Base-by-base conservation (phyloP, 2,888 invertebrate genomes). In the Ditula angustiorana region DNA sequence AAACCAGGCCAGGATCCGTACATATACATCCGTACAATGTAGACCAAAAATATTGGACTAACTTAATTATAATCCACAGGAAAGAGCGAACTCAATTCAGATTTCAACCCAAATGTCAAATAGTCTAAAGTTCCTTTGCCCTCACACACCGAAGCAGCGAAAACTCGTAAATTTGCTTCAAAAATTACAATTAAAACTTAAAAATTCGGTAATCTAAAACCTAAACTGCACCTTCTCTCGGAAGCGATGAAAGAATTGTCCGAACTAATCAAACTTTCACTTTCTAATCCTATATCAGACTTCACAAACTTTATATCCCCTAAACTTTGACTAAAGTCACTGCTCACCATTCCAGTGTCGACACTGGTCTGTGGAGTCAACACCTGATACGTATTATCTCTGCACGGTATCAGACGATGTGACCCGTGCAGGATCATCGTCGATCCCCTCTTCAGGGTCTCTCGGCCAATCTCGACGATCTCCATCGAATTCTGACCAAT, bases 381-480 rank as follows among this genome's bases (percentile, higher is more conserved):
- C 0, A 85, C 82, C 19, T 84, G 80, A 41, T 92, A 92, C 0
- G 94, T 90, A 0, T 94, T 94, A 60, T 96, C 95, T 53, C 94
- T 90, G 28, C 93, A 85, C 13, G 94, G 89, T n/a, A 95, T 81
- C 11, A 95, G 80, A 64, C 93, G 90, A 64, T 94, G 95, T 8
- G 95, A 94, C 0, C 94, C 93, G 66, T 93, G 93, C 0, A 94
- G 87, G 19, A 95, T 87, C 4, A 95, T 79, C 0, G 94, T 94
- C 0, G 95, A 95, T 13, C 96, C 95, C 13, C 96, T 90, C 53
- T 96, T 86, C 13, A 97, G 83, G 0, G 96, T 96, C 56, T 95
- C 95, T 74, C 95, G 94, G 0, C 97, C 96, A 67, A 96, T 92
- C 78, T 97, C 97, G 8, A 97, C 94, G 24, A 96, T 96, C 81